Evolutionary conservation across 2,888 invertebrate genomes (phyloP), one percentile per base, ranked within the genome.

Genomic region (Dicyrtomina minuta): DNA sequence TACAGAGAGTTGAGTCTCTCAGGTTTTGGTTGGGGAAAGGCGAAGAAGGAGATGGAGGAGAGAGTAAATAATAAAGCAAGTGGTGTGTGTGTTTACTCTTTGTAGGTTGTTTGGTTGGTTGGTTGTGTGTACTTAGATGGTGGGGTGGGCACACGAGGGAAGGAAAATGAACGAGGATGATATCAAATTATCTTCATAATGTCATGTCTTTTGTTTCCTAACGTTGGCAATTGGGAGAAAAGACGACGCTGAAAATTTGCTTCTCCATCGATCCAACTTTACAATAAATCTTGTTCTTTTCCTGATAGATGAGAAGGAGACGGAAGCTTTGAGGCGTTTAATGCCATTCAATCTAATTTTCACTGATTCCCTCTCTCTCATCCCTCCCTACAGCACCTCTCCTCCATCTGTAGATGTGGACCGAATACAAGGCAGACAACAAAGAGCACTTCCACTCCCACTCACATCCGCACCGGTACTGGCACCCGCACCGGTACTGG

Each of bases 221-320:
- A 43, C 24, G 44, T 46, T 55, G 46, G 61, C 46, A 61, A 61
- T 61, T 61, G 44, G 44, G n/a, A 15, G 61, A 49, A 8, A 62
- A 62, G 53, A 20, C 39, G 53, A 12, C 15, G 20, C 26, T 51
- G 64, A 64, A 69, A 69, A 64, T 68, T 68, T 61, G 64, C 56
- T 69, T 64, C 44, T 60, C 61, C 58, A 68, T 62, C 62, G 64
- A 68, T 68, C 64, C 39, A 24, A 64, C 41, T 64, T 56, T 58
- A 43, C 64, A 58, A 69, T 59, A 69, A 64, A 69, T 69, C 58
- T 64, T 59, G 39, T 51, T 6, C 59, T 64, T 59, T 59, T 24
- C 44, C n/a, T 46, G 26, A 43, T 46, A 55, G 55, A 61, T 46
- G 46, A 22, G 44, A 43, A 60, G 43, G 6, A 6, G 15, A 17